phyloP scores from a whole-genome alignment of 2,113 vertebrate genomes.

The Baryphthengus martii region DNA sequence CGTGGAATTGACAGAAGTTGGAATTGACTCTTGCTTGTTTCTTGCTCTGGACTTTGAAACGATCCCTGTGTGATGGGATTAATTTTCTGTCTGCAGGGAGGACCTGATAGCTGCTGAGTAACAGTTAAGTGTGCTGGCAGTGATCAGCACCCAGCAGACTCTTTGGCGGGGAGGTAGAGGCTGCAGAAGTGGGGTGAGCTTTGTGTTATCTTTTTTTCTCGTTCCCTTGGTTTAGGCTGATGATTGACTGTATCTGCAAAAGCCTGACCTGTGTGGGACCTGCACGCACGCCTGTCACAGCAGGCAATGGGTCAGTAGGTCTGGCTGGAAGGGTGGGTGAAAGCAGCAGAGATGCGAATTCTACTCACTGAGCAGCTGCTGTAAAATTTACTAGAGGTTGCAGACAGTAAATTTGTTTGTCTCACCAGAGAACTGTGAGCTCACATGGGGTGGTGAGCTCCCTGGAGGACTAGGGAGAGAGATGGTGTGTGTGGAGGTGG shows the following conservation, averaged over 20 bases:
- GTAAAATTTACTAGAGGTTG: rapidly evolving
- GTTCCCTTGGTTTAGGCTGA: background rate
- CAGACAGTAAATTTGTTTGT: background rate
- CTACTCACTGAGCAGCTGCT: background rate
- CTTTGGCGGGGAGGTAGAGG: too few relatives aligned
- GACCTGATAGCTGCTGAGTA: background rate
- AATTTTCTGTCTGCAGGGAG: background rate
- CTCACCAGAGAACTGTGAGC: background rate
- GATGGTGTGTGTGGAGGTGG: rapidly evolving
- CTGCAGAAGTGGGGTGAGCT: background rate
- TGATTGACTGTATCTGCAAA: rapidly evolving
- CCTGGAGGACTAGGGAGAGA: rapidly evolving
- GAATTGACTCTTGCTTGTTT: background rate
- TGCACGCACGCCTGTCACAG: rapidly evolving
- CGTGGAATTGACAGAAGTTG: too few relatives aligned
- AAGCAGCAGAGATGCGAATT: background rate
- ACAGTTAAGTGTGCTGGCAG: background rate
- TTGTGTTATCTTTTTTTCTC: background rate
- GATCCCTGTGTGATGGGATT: background rate
- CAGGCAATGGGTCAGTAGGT: rapidly evolving
- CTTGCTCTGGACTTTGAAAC: background rate
- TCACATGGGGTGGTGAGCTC: rapidly evolving
- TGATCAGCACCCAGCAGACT: too few relatives aligned
- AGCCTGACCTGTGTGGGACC: rapidly evolving
- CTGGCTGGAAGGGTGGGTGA: background rate